Evolutionary conservation across 2,888 invertebrate genomes (phyloP).

Genomic region (Nomada hirtipes): DNA sequence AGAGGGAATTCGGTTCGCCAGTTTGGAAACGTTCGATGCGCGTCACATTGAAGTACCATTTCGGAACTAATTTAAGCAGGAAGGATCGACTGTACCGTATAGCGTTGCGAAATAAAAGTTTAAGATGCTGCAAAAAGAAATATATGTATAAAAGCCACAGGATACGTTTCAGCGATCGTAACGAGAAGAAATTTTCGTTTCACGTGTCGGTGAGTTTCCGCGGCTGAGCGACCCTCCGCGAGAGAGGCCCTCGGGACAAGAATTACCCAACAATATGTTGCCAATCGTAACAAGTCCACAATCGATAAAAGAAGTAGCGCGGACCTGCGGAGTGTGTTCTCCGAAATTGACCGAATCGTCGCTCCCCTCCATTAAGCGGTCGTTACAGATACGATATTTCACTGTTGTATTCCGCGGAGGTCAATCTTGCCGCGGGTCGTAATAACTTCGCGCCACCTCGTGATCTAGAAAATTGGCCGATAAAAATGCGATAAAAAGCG

Average conservation of each 20-base stretch:
- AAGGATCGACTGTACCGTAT: too few relatives aligned
- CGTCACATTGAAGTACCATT: too few relatives aligned
- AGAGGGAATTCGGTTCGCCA: background rate
- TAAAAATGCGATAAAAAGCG: background rate
- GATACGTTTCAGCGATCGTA: slow-evolving; percentile 38
- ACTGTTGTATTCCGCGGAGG: background rate
- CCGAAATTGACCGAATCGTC: slow-evolving; percentile 44
- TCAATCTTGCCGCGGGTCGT: background rate
- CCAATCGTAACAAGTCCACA: slow-evolving; percentile 77
- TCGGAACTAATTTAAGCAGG: too few relatives aligned
- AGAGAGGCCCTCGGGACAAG: slow-evolving; percentile 67
- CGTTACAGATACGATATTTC: too few relatives aligned
- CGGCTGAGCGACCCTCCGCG: slow-evolving; percentile 76
- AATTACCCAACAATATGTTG: slow-evolving; percentile 81
- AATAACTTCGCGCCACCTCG: too few relatives aligned
- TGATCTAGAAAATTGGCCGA: too few relatives aligned
- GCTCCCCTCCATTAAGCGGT: slow-evolving; percentile 2
- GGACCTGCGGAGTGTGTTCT: slow-evolving; percentile 34
- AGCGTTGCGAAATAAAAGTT: slow-evolving; percentile 4
- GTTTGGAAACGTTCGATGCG: background rate
- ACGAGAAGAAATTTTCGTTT: slow-evolving; percentile 80
- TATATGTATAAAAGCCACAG: slow-evolving; percentile 37
- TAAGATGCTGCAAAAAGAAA: slow-evolving; percentile 6
- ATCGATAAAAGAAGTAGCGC: slow-evolving; percentile 67
- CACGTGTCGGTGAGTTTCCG: slow-evolving; percentile 78